Base-by-base conservation (phyloP, 2,797 vertebrate species). In the Nasua narica region DNA sequence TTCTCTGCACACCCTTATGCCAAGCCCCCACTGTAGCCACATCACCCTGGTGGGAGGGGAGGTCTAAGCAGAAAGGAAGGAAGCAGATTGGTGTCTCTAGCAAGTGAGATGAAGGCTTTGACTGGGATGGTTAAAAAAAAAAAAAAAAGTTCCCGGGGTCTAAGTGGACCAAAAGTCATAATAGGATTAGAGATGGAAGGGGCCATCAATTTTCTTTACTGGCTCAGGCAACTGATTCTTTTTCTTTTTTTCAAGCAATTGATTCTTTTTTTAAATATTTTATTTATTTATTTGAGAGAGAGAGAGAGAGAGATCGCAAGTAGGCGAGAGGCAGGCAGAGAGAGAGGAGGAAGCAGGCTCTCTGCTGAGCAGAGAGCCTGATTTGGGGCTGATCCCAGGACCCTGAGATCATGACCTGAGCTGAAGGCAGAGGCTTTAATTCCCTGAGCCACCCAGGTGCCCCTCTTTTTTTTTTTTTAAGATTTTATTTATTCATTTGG, bases 51-150 rank as follows among this genome's bases (percentile, higher is more conserved):
- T 76, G 35, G 43, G 70, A 95, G 76, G 32, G 78, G 48, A 14
- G 48, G 15, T 40, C 18, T 23, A 32, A 62, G n/a, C 65, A 91
- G 62, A 93, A 19, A 91, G 76, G 84, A 97, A 96, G 87, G 86
- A 94, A 94, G 79, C 58, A 46, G 67, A 9, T 46, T 50, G 32
- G 46, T 83, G n/a, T 96, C 48, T 74, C 78, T 69, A 54, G 69
- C 74, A 89, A 69, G 76, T 86, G 62, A 86, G 13, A 87, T 58
- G 58, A 77, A 93, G 74, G 25, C 40, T 85, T 92, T 86, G 43
- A 90, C 25, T 56, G 43, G 9, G 43, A 74, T 62, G 37, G 62
- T 72, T 21, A 69, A 87, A 56, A 94, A 70, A 69, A 56, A 69
- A 56, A 6, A 43, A 43, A 5, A 43, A 54, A 46, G 21, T 58